A percentile compares a stretch with the other conserved stretches of the same genome.
These are phyloP conservation scores for Andrena bucephala DNA, from an alignment of 2,888 invertebrate genomes.

Conservation along the genomic window DNA sequence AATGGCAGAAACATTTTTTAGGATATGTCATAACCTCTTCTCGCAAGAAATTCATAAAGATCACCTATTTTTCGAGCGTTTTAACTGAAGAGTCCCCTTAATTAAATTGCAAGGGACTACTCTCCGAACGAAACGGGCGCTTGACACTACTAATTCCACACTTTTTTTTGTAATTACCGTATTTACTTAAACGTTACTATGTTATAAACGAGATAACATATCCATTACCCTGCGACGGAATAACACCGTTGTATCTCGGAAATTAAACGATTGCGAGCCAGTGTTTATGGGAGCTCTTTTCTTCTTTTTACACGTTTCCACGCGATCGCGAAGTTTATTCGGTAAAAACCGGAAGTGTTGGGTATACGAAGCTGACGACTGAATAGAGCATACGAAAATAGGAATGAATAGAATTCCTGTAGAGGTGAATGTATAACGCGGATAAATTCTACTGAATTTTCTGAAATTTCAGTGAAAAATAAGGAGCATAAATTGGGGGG, in stretches of 20 bases:
- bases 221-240: neutral
- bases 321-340: neutral
- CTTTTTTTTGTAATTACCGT: neutral
- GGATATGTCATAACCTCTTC: too few relatives aligned
- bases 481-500: too few relatives aligned
- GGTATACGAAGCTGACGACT: neutral
- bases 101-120: neutral
- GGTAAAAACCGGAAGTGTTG: neutral
- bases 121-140: neutral
- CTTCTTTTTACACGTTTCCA: neutral
- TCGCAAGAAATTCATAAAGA: too few relatives aligned
- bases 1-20: too few relatives aligned
- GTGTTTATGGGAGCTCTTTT: conserved; percentile 4
- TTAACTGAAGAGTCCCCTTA: neutral
- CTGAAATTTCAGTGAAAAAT: too few relatives aligned
- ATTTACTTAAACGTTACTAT: conserved; percentile 1
- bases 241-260: conserved; percentile 3
- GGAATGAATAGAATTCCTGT: neutral
- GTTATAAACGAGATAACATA: conserved; percentile 5
- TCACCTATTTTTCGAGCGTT: too few relatives aligned
- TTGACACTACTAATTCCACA: neutral
- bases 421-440: too few relatives aligned
- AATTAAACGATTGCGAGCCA: conserved; percentile 6
- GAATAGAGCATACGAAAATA: neutral
- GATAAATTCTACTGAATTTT: too few relatives aligned